Percentiles rank a stretch among this genome's conserved stretches.
phyloP scores from a whole-genome alignment of 2,888 invertebrate genomes.

The Anaspis maculata region DNA sequence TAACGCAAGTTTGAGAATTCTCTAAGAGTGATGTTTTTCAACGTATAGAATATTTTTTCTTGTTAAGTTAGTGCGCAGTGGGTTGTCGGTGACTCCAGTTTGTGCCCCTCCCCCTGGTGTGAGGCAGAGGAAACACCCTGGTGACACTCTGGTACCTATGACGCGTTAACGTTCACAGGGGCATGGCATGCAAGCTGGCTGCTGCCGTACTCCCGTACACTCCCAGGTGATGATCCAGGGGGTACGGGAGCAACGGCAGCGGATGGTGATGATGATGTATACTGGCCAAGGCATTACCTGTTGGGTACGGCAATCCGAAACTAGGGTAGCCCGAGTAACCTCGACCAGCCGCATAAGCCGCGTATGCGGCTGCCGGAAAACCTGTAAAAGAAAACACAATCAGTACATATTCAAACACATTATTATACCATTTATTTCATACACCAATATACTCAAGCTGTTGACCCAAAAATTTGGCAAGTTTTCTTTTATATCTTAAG shows the following conservation, averaged over 20 bases:
- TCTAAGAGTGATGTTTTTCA: too few relatives aligned
- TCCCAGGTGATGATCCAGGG: constrained; percentile 55
- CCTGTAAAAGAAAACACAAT: constrained; percentile 52
- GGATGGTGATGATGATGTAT: constrained; percentile 62
- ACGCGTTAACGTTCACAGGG: constrained; percentile 57
- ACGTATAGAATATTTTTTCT: too few relatives aligned
- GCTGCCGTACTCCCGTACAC: constrained; percentile 45
- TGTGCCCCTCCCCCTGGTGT: too few relatives aligned
- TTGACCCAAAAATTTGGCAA: too few relatives aligned
- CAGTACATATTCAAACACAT: too few relatives aligned
- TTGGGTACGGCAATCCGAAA: constrained; percentile 95
- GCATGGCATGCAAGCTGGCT: constrained; percentile 65
- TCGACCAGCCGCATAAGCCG: constrained; percentile 93
- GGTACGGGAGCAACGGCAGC: constrained; percentile 55
- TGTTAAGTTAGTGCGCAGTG: too few relatives aligned
- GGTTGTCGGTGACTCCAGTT: too few relatives aligned
- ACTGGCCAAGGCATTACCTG: constrained; percentile 86
- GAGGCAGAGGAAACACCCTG: too few relatives aligned
- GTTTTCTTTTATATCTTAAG: too few relatives aligned
- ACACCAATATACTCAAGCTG: too few relatives aligned
- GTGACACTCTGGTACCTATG: too few relatives aligned
- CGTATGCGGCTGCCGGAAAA: constrained; percentile 91
- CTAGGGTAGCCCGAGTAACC: constrained; percentile 96
- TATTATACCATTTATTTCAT: constrained; percentile 2
- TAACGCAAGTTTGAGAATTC: too few relatives aligned